Conservation (phyloP, 2,797 vertebrate species). For the Tadarida brasiliensis region DNA sequence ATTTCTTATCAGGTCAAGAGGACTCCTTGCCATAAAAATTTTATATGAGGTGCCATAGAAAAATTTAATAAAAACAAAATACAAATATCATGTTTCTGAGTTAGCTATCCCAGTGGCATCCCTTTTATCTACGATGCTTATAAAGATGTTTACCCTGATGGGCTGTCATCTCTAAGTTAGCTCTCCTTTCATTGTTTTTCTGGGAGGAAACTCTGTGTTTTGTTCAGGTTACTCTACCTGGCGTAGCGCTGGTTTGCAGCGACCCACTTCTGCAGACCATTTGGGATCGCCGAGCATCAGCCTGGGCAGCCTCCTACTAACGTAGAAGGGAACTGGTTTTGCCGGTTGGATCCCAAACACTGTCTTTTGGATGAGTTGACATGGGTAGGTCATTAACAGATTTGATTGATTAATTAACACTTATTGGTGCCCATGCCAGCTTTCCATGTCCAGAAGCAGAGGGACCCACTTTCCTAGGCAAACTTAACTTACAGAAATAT, state of each 20-base stretch:
- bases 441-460: background rate
- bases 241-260: background rate
- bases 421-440: background rate
- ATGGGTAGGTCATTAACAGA: background rate
- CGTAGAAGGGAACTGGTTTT: background rate
- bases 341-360: background rate
- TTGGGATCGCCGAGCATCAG: background rate
- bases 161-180: background rate
- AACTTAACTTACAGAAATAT: background rate
- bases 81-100: background rate
- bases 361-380: background rate
- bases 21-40: background rate
- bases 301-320: background rate
- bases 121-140: background rate
- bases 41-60: background rate
- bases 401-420: background rate
- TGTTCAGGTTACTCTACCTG: background rate
- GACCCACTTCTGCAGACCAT: background rate
- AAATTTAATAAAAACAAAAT: background rate
- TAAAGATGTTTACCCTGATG: background rate
- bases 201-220: background rate
- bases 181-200: background rate
- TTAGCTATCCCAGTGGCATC: background rate
- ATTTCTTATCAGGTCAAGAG: background rate
- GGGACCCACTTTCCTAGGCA: background rate